Evolutionary conservation across 2,797 vertebrate species (phyloP).

Genomic region (Centropyge bicolor): DNA sequence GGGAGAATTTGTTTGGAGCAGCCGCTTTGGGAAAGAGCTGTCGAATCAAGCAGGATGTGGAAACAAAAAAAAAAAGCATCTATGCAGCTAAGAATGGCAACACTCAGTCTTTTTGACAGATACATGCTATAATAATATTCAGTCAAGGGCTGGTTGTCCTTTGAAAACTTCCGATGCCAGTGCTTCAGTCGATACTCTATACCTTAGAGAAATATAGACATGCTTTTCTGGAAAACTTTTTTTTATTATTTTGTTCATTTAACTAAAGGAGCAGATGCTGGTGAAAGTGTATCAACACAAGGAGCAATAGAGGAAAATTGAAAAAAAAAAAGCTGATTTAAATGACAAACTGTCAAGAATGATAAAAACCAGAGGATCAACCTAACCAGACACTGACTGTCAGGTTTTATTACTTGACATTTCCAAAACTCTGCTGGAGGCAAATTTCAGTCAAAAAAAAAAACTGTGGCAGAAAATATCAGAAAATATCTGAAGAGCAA

Average conservation of each 20-base stretch:
- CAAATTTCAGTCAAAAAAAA: neutral
- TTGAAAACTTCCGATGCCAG: neutral
- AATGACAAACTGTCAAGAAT: neutral
- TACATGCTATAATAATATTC: neutral
- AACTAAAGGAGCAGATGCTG: neutral
- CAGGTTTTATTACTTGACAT: neutral
- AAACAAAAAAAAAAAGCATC: neutral
- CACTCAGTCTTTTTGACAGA: neutral
- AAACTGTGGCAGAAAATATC: neutral
- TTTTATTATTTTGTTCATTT: neutral
- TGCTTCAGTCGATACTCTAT: neutral
- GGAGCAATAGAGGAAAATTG: neutral
- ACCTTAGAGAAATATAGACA: neutral
- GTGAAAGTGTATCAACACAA: neutral
- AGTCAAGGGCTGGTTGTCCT: neutral
- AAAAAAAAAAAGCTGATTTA: neutral
- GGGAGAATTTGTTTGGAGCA: slow-evolving; percentile 21
- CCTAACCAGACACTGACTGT: neutral
- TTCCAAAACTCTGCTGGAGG: neutral
- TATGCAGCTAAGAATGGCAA: slow-evolving; percentile 7
- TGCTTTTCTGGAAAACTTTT: neutral
- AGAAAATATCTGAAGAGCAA: neutral
- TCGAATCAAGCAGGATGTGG: slow-evolving; percentile 14
- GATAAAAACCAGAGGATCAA: neutral
- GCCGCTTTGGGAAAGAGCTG: slow-evolving; percentile 28